Evolutionary conservation across 2,888 invertebrate species (phyloP).

Genomic region (Prosapia bicincta): DNA sequence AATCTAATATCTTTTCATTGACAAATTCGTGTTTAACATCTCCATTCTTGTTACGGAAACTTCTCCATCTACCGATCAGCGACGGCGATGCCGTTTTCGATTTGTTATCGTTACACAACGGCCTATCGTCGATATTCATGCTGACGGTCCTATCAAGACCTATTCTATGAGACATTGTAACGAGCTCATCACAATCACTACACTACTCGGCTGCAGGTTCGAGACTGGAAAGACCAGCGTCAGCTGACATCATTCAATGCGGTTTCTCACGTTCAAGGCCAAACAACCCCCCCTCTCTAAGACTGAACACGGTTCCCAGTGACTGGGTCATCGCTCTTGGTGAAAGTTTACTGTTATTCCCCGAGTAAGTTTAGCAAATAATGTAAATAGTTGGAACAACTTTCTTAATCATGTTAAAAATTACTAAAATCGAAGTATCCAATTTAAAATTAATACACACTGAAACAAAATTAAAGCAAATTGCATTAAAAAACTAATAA

Average conservation of each 20-base stretch:
- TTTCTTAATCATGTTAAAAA: no score
- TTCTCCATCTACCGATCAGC: conserved; percentile 37
- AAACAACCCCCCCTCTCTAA: background rate
- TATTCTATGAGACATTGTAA: background rate
- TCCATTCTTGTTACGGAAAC: conserved; percentile 29
- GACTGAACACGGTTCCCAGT: background rate
- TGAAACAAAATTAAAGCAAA: no score
- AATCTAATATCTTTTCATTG: conserved; percentile 27
- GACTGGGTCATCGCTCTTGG: background rate
- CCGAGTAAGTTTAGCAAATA: background rate
- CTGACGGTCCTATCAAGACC: conserved; percentile 48
- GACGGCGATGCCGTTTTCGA: conserved; percentile 40
- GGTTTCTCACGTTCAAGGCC: background rate
- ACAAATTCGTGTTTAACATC: conserved; percentile 7
- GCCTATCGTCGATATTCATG: conserved; percentile 46
- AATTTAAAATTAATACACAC: no score
- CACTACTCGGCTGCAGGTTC: background rate
- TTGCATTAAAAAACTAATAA: no score
- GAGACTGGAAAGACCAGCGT: conserved; percentile 1
- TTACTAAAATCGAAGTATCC: no score
- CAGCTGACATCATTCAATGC: background rate
- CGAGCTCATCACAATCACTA: background rate
- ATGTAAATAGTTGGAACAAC: no score
- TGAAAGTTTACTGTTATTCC: background rate
- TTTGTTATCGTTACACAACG: conserved; percentile 33